phyloP scores from a whole-genome alignment of 2,888 invertebrate genomes.

The Myathropa florea region DNA sequence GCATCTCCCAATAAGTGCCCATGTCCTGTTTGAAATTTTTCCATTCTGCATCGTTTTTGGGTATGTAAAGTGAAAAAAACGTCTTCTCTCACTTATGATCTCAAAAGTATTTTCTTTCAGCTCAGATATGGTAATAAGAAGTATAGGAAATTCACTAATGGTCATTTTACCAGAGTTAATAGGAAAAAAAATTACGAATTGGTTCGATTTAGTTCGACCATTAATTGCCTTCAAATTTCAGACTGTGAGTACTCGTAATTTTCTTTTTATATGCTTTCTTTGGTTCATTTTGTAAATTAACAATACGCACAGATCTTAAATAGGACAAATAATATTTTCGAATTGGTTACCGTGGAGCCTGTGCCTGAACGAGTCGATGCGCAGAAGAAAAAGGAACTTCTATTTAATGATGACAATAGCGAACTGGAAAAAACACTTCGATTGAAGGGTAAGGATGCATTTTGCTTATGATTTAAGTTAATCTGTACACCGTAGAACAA shows the following conservation, averaged over 20 bases:
- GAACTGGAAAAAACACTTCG: constrained; percentile 88
- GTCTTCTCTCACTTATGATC: not conserved
- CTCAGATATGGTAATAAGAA: constrained; percentile 92
- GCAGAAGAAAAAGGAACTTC: constrained; percentile 82
- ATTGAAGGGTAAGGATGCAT: constrained; percentile 85
- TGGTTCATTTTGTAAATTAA: not conserved
- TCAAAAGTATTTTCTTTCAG: constrained; percentile 80
- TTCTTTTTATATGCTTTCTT: not conserved
- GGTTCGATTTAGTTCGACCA: constrained; percentile 95
- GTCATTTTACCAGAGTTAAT: constrained; percentile 93
- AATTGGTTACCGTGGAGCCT: constrained; percentile 93
- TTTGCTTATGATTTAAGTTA: too few relatives aligned
- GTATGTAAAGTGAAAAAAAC: constrained; percentile 81
- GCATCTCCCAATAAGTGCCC: constrained; percentile 92
- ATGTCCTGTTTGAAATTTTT: constrained; percentile 96
- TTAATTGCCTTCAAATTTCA: constrained; percentile 96
- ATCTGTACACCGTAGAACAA: too few relatives aligned
- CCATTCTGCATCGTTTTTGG: constrained; percentile 99
- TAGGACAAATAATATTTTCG: constrained; percentile 98
- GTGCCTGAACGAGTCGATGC: constrained; percentile 86
- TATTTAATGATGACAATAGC: constrained; percentile 83
- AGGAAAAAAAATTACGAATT: constrained; percentile 94
- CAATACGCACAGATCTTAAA: constrained; percentile 90
- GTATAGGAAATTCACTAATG: constrained; percentile 94
- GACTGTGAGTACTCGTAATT: constrained; percentile 88